Conservation (phyloP, 2,113 vertebrate genomes). For the Theristicus caerulescens region DNA sequence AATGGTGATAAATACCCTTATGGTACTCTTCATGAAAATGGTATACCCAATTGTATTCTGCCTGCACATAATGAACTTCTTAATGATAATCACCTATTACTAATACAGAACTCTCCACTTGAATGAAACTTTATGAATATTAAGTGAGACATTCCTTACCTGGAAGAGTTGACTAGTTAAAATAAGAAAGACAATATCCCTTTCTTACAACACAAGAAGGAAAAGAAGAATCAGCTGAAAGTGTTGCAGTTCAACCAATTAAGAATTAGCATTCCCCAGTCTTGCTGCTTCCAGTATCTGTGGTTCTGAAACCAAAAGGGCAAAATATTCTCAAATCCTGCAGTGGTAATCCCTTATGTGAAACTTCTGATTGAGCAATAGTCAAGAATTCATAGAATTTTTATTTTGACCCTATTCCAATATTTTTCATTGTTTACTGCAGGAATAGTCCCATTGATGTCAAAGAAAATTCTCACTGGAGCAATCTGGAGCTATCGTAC, state of each 20-base stretch:
- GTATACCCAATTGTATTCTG: background rate
- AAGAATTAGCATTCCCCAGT: background rate
- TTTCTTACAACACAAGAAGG: background rate
- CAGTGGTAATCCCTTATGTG: background rate
- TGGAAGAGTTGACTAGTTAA: background rate
- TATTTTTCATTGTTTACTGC: background rate
- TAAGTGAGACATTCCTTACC: background rate
- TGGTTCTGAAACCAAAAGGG: background rate
- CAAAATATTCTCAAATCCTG: background rate
- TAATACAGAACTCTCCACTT: background rate
- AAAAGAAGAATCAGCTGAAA: background rate
- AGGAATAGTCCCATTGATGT: background rate
- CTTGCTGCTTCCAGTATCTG: background rate
- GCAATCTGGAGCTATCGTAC: background rate
- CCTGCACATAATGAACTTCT: background rate
- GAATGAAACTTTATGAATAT: background rate
- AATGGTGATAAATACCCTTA: background rate
- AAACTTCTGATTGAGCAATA: background rate
- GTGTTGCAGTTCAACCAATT: background rate
- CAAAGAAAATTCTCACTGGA: background rate
- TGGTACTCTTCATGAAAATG: background rate
- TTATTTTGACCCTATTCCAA: background rate
- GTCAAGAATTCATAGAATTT: background rate
- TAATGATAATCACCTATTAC: background rate
- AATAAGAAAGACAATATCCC: background rate